Base-by-base conservation (phyloP, 1,140 invertebrate genomes). In the Hestina assimilis region DNA sequence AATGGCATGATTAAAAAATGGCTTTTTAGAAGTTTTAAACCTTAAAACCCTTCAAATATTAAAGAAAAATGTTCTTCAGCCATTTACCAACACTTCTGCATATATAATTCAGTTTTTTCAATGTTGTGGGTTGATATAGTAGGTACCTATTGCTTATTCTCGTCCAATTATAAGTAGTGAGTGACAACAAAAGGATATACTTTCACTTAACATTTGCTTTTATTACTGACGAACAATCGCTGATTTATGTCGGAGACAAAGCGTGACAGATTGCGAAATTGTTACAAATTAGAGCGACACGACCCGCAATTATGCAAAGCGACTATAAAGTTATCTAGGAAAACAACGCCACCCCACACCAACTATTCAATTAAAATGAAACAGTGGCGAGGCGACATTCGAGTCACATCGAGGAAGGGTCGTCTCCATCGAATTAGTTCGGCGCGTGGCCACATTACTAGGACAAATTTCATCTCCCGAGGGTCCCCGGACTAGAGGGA, bases 341-440 rank as follows among this genome's bases (percentile, higher is more conserved):
- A 78, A 85, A 83, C 77, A 85, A 84, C 77, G 75, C 72, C 79
- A 66, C 77, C 79, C 76, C 79, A 66, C 66, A 58, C 60, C 55
- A 79, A 87, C 84, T 86, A 87, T 87, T 87, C 81, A 86, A 87
- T 87, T 86, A 87, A 75, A 86, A 85, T 75, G 79, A 81, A 83
- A 79, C 79, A 83, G 73, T 75, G 75, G 69, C 65, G 69, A 70
- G 70, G 66, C 75, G 75, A 74, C 75, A 86, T 85, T 82, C 84
- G 72, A 82, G 79, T 87, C 84, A 87, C 84, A 85, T 79, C 72
- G 73, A 68, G 60, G 66, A 74, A 75, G 83, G 84, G 80, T 79
- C 76, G 63, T 46, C 69, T 82, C 66, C 77, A 79, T 79, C 79
- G 82, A 88, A 88, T 88, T 88, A 88, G 79, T 72, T 69, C 69